These are phyloP conservation scores for Chaenogobius annularis DNA, from an alignment of 2,113 vertebrate species.

Conservation along the genomic window DNA sequence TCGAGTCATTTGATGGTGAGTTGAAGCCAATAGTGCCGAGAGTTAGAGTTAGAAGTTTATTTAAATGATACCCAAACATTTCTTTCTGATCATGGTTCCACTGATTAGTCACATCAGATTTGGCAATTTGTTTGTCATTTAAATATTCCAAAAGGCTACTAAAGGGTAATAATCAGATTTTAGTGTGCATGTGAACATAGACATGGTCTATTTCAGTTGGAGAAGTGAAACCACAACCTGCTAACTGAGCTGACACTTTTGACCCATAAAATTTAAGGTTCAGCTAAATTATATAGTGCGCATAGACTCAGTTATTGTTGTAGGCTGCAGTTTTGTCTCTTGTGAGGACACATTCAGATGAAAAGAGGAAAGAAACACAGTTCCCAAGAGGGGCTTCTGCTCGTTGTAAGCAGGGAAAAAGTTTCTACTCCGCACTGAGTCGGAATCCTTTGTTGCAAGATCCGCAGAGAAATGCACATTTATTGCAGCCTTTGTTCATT, in stretches of 20 bases:
- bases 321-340: constrained; percentile 26
- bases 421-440: constrained; percentile 8
- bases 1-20: too few species aligned
- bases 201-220: too few species aligned
- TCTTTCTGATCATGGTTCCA: too few species aligned
- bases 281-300: not conserved
- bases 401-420: constrained; percentile 25
- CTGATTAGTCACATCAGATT: too few species aligned
- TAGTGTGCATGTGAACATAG: too few species aligned
- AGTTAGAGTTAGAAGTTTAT: too few species aligned
- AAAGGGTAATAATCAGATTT: too few species aligned
- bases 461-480: constrained; percentile 34
- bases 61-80: too few species aligned
- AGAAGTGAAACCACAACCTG: too few species aligned
- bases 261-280: not conserved
- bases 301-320: constrained; percentile 7
- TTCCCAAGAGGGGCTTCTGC: constrained; percentile 29
- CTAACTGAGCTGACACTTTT: not conserved
- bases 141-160: too few species aligned
- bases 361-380: constrained; percentile 16
- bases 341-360: constrained; percentile 32
- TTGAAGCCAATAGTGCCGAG: too few species aligned
- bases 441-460: constrained; percentile 24
- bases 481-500: constrained; percentile 28
- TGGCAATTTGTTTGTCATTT: too few species aligned